phyloP scores from a whole-genome alignment of 2,888 invertebrate genomes.

The Apamea monoglypha region DNA sequence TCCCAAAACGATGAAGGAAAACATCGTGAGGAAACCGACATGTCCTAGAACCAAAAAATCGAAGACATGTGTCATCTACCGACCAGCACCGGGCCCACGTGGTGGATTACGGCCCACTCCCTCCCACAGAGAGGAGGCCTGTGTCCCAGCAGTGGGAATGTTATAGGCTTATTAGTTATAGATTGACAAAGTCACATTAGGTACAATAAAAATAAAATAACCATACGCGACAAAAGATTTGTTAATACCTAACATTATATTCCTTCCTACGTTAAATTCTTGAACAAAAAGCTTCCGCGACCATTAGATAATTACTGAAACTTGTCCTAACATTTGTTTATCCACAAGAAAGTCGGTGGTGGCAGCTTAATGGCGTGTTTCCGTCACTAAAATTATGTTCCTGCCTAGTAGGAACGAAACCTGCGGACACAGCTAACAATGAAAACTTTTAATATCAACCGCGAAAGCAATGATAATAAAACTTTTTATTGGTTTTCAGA shows the following conservation, averaged over 20 bases:
- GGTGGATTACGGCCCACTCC: too few relatives aligned
- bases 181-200: too few relatives aligned
- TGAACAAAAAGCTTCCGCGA: constrained; percentile 9
- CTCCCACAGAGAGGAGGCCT: too few relatives aligned
- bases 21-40: too few relatives aligned
- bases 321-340: constrained; percentile 56
- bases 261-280: constrained; percentile 2
- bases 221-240: neutral
- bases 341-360: constrained; percentile 47
- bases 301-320: constrained; percentile 55
- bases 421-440: constrained; percentile 45
- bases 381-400: constrained; percentile 59
- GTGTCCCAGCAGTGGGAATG: too few relatives aligned
- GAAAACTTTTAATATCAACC: constrained; percentile 44
- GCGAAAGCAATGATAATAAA: constrained; percentile 48
- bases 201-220: neutral
- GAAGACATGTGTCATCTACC: too few relatives aligned
- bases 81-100: too few relatives aligned
- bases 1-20: too few relatives aligned
- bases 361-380: constrained; percentile 57
- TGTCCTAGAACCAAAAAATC: too few relatives aligned
- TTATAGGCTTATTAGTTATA: too few relatives aligned
- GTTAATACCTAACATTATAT: neutral
- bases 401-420: constrained; percentile 36
- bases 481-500: constrained; percentile 33